Conservation (phyloP, 2,113 vertebrate species). For the Eulemur macaco region DNA sequence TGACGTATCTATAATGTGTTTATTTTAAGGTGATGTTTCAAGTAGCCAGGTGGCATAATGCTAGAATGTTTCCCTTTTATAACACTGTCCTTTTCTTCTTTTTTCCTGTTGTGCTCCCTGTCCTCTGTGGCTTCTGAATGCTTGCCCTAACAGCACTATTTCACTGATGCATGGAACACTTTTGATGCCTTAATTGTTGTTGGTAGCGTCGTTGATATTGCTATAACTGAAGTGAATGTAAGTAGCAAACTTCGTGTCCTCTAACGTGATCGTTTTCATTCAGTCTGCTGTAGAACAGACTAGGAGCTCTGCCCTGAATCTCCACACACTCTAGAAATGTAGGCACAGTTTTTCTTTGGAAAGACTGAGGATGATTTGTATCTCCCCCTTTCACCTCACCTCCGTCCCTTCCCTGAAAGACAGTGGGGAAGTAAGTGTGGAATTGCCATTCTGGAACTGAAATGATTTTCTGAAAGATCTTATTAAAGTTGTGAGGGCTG, state of each 20-base stretch:
- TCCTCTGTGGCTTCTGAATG: slow-evolving; percentile 87
- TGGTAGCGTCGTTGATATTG: slow-evolving; percentile 99
- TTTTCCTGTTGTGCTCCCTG: slow-evolving; percentile 86
- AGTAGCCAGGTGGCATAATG: slow-evolving; percentile 74
- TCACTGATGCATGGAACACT: slow-evolving; percentile 99
- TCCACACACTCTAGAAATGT: not conserved
- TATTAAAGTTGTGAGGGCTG: not conserved
- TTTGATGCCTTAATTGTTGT: slow-evolving; percentile 99
- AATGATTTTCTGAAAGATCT: not conserved
- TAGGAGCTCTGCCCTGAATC: slow-evolving; percentile 48
- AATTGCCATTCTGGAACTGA: not conserved
- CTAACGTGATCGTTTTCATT: slow-evolving; percentile 80
- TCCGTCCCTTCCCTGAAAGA: not conserved
- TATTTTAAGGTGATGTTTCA: slow-evolving; percentile 50
- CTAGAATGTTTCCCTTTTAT: slow-evolving; percentile 83
- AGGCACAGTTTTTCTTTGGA: not conserved
- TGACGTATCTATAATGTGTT: not conserved
- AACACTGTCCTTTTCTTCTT: slow-evolving; percentile 89
- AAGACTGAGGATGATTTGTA: not conserved
- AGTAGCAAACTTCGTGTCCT: slow-evolving; percentile 90
- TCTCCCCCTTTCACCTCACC: not conserved
- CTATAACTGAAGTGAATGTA: slow-evolving; percentile 99
- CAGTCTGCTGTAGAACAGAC: slow-evolving; percentile 70
- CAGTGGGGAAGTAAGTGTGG: not conserved
- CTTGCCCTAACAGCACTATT: slow-evolving; percentile 99